A percentile compares a stretch with the other conserved stretches of the same genome.
Evolutionary conservation across 2,888 invertebrate species (phyloP).

Genomic region (Lasioglossum lativentre): DNA sequence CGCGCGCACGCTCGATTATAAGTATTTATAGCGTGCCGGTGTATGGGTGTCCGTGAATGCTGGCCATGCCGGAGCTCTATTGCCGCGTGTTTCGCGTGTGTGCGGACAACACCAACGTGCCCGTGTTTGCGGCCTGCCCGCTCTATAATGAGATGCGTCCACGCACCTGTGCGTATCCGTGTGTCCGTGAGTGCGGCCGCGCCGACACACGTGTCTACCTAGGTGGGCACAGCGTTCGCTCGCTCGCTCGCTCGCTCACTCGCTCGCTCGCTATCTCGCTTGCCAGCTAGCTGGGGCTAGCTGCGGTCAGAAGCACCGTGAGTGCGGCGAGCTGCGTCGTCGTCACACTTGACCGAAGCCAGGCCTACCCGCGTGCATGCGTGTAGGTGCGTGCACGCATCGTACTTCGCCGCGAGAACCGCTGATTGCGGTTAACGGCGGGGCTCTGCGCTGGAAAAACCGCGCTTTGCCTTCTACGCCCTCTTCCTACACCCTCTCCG

Average conservation of each 20-base stretch:
- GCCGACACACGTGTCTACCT: conserved; percentile 27
- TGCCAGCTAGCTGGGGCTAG: conserved; percentile 55
- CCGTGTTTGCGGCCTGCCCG: conserved; percentile 49
- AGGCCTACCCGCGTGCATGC: conserved; percentile 51
- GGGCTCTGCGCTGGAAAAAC: conserved; percentile 60
- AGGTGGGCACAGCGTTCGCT: conserved; percentile 52
- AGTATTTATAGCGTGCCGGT: conserved; percentile 59
- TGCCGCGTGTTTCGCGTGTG: conserved; percentile 47
- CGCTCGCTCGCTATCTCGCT: neutral
- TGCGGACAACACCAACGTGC: conserved; percentile 38
- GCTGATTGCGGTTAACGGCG: conserved; percentile 69
- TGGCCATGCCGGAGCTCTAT: conserved; percentile 25
- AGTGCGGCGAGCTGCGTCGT: conserved; percentile 69
- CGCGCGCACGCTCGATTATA: conserved; percentile 54
- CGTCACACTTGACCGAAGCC: conserved; percentile 74
- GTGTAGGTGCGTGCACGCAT: conserved; percentile 41
- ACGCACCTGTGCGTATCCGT: conserved; percentile 63
- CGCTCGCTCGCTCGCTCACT: conserved; percentile 34
- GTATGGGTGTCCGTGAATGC: conserved; percentile 43
- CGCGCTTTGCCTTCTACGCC: conserved; percentile 20
- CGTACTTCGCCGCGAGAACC: conserved; percentile 58
- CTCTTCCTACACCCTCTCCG: neutral
- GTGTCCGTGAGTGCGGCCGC: conserved; percentile 15
- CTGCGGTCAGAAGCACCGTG: conserved; percentile 72
- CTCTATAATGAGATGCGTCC: conserved; percentile 53